Evolutionary conservation across 2,888 invertebrate genomes (phyloP), one percentile per base, ranked within the genome.

Genomic region (Monoplex corrugatus): DNA sequence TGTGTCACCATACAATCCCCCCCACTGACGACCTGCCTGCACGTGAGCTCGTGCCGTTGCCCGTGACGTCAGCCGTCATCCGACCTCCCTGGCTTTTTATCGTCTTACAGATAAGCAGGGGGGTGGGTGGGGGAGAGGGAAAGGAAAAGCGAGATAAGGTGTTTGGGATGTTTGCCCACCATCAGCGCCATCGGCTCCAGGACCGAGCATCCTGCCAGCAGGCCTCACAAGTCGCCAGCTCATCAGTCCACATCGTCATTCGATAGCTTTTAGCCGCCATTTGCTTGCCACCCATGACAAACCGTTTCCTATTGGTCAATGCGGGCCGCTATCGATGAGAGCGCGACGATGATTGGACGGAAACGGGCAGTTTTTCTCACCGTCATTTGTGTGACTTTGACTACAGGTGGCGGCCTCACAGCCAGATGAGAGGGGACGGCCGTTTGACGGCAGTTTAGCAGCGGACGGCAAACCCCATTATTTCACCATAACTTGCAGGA

Each of bases 241-340:
- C 75, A 2, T 32, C 40, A 80, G 78, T 43, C 43, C 78, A 28
- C 23, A 32, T 80, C 23, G 78, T 43, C 40, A 80, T 80, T 80
- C 43, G 78, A 80, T 80, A 80, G 78, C 43, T 80, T 43, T 80
- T 80, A 43, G 78, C 78, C 40, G 78, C 43, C 78, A 40, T 23
- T 80, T 43, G 28, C 43, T 28, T 28, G 78, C 78, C 40, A 80
- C 78, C 43, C 78, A 28, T 80, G 78, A 80, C 78, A 80, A 80
- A 80, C 78, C 23, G 78, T 43, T 80, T 80, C 78, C 78, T 80
- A 80, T 80, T 80, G 78, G 78, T 43, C 78, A 40, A 16, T 10
- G 28, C 78, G 38, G 38, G 28, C 23, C 32, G 19, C n/a, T 10
- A 3, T 80, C 40, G 3, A 40, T 80, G 78, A 43, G 78, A 80